Conservation (phyloP, 1,140 invertebrate species). For the Chironomus tepperi region DNA sequence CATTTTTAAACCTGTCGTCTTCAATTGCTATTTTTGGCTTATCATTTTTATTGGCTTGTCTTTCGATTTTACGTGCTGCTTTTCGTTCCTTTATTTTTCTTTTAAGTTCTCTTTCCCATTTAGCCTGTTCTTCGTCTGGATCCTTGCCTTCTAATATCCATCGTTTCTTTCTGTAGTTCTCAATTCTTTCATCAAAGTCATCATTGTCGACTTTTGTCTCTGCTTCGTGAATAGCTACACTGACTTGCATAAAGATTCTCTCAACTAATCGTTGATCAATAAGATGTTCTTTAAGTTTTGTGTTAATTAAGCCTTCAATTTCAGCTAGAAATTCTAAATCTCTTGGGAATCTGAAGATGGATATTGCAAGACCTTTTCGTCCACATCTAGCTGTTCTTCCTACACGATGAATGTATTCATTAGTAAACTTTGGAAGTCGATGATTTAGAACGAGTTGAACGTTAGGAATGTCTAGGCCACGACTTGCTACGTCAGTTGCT, state of each 20-base stretch:
- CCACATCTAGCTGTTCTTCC: constrained; percentile 93
- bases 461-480: constrained; percentile 81
- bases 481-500: constrained; percentile 92
- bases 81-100: background rate
- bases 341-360: constrained; percentile 77
- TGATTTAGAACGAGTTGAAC: constrained; percentile 94
- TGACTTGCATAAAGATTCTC: constrained; percentile 79
- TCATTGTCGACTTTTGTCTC: constrained; percentile 85
- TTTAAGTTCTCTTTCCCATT: constrained; percentile 28
- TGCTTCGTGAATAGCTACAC: constrained; percentile 81
- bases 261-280: constrained; percentile 38
- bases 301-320: constrained; percentile 78
- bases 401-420: constrained; percentile 95
- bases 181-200: constrained; percentile 81
- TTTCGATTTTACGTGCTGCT: background rate
- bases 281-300: constrained; percentile 62
- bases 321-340: constrained; percentile 79
- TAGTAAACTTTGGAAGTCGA: constrained; percentile 76
- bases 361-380: constrained; percentile 74
- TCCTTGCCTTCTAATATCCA: constrained; percentile 76
- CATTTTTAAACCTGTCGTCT: constrained; percentile 35
- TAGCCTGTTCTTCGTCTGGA: constrained; percentile 62
- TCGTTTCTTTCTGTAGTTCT: constrained; percentile 81
- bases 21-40: constrained; percentile 29
- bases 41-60: constrained; percentile 18